Base-by-base conservation (phyloP, 2,113 vertebrate genomes). In the Hucho hucho region DNA sequence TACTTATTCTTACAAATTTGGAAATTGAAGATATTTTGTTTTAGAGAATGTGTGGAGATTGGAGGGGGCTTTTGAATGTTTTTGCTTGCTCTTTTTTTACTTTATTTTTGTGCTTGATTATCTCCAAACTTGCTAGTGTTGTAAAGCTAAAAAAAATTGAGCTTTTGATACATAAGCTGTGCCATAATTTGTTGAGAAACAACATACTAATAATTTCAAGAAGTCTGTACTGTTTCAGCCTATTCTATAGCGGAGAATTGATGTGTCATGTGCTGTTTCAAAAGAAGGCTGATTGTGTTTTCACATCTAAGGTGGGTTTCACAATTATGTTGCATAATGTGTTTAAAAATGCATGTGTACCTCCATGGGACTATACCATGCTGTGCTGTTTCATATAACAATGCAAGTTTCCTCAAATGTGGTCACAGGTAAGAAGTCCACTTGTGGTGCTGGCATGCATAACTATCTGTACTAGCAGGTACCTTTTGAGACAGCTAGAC, bases 271-370 rank as follows among this genome's bases (percentile, higher is more conserved):
- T 22, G 13, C n/a, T n/a, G 18, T 73, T 63, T 46, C 9, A n/a
- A 49, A 28, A 43, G 16, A 25, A 16, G n/a, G 43, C 58, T 37
- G 1, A 47, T 46, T 72, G 22, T 37, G 77, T 83, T 78, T 73
- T 75, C 74, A 56, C 24, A 71, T 61, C 53, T 11, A 24, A 46
- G 64, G 74, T 58, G n/a, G 61, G 63, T 74, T 76, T 76, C 70
- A 73, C 28, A 70, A 73, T 81, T 78, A 43, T 56, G 7, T 66
- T 75, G 29, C 3, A 65, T 59, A 28, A 37, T 20, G 24, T 28
- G 4, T 76, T 53, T 49, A 46, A n/a, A 68, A 32, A 69, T 56
- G 22, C 43, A 29, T 70, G 11, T 13, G 53, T 56, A 77, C 11
- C 18, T 64, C 6, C 70, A 73, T 78, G 58, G 32, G 69, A 47